Percentiles rank a stretch among this genome's conserved stretches.
Conservation (phyloP, 2,888 invertebrate species). For the Apamea crenata region DNA sequence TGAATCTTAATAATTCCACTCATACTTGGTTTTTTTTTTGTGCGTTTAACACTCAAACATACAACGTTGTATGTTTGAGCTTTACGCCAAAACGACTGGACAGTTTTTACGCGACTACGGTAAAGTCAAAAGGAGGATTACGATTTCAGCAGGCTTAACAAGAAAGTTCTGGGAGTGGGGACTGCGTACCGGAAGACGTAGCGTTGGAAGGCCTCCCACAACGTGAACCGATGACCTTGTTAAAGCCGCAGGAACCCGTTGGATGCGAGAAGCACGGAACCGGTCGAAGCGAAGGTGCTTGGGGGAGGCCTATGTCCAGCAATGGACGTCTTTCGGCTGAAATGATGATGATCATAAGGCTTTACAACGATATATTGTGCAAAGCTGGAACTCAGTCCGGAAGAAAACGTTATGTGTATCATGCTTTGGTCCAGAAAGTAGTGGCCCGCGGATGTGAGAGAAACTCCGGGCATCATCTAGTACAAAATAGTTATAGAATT, state of each 20-base stretch:
- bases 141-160: not conserved
- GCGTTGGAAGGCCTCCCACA: no score
- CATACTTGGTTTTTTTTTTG: not conserved
- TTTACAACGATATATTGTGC: not conserved
- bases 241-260: no score
- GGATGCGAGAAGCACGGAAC: no score
- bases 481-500: not conserved
- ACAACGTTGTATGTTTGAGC: not conserved
- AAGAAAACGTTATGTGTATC: not conserved
- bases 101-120: not conserved
- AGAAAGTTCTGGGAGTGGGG: no score
- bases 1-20: constrained; percentile 22
- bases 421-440: not conserved
- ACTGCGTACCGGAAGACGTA: no score
- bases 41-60: not conserved
- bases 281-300: no score
- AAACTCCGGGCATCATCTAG: not conserved
- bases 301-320: no score
- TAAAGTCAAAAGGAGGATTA: not conserved
- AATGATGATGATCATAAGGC: no score
- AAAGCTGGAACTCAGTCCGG: not conserved
- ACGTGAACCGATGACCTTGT: no score
- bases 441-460: not conserved
- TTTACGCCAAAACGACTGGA: not conserved
- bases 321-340: no score